Base-by-base conservation (phyloP, 1,140 invertebrate genomes). In the Antheraea mylitta region DNA sequence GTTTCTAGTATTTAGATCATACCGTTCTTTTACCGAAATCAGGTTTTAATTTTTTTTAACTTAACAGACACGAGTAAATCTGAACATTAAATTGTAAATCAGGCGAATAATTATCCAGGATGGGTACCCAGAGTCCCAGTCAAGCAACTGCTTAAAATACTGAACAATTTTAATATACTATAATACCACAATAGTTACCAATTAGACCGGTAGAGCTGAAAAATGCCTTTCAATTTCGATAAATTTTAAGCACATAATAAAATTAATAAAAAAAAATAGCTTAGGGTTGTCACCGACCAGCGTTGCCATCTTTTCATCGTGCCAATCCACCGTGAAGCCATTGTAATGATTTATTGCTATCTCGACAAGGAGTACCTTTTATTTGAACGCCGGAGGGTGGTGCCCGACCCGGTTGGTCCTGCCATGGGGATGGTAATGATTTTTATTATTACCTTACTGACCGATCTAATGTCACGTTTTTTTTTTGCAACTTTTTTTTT, bases 321-420 rank as follows among this genome's bases (percentile, higher is more conserved):
- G 48, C 64, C 58, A 48, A 66, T 66, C 48, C 64, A 66, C 64
- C 64, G 64, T 66, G 64, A 66, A 66, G 58, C 64, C 13, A 66
- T 66, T 53, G 64, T 18, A 19, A 19, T 58, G 48, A 66, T 66
- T 62, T 59, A 72, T 66, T 63, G 45, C 45, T 53, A 53, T 53
- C 45, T 53, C 45, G 6, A 53, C 16, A 53, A 53, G 16, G 13
- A 53, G 16, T 53, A 53, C 45, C 45, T 53, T 53, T 53, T n/a
- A 53, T 53, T 53, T 13, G 45, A 13, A 11, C 13, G 13, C 11
- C 13, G 5, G 45, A 53, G 45, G 45, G 45, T 53, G 45, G 45
- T 53, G 45, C 11, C 11, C 45, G 45, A n/a, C 45, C 4, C 45
- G 45, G 45, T 53, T 53, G 7, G 45, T 13, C 6, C 45, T 53